A percentile compares a stretch with the other conserved stretches of the same genome.
phyloP scores from a whole-genome alignment of 2,888 invertebrate genomes.

The Lingula anatina region DNA sequence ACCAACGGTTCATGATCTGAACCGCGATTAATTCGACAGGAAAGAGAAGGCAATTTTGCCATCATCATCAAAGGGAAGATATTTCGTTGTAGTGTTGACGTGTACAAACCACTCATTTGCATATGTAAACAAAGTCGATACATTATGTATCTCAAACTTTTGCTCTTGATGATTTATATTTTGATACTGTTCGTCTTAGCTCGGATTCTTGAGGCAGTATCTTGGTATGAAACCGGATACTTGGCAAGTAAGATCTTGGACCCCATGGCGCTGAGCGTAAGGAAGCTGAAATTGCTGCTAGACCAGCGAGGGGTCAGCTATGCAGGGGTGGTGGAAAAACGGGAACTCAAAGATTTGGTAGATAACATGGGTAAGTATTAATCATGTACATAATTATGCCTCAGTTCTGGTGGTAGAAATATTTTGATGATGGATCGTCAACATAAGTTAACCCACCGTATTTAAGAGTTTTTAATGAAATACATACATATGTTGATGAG shows the following conservation, averaged over 20 bases:
- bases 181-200: slow-evolving; percentile 47
- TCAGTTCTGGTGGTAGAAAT: not conserved
- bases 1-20: too few species aligned
- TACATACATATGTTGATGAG: too few species aligned
- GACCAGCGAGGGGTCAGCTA: slow-evolving; percentile 53
- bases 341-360: slow-evolving; percentile 49
- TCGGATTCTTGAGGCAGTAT: slow-evolving; percentile 47
- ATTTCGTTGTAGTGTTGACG: too few species aligned
- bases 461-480: too few species aligned
- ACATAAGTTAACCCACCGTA: too few species aligned
- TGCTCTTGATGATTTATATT: slow-evolving; percentile 47
- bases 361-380: slow-evolving; percentile 44
- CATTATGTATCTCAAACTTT: slow-evolving; percentile 47
- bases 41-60: too few species aligned
- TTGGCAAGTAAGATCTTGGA: slow-evolving; percentile 45
- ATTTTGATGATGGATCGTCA: too few species aligned
- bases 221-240: slow-evolving; percentile 47
- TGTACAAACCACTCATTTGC: too few species aligned
- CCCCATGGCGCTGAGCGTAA: slow-evolving; percentile 51
- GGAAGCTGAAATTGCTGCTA: slow-evolving; percentile 49
- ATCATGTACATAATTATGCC: not conserved
- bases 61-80: too few species aligned
- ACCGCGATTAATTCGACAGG: too few species aligned
- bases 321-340: slow-evolving; percentile 50
- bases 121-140: too few species aligned